Base-by-base conservation (phyloP, 2,113 vertebrate species). In the Copsychus sechellarum region DNA sequence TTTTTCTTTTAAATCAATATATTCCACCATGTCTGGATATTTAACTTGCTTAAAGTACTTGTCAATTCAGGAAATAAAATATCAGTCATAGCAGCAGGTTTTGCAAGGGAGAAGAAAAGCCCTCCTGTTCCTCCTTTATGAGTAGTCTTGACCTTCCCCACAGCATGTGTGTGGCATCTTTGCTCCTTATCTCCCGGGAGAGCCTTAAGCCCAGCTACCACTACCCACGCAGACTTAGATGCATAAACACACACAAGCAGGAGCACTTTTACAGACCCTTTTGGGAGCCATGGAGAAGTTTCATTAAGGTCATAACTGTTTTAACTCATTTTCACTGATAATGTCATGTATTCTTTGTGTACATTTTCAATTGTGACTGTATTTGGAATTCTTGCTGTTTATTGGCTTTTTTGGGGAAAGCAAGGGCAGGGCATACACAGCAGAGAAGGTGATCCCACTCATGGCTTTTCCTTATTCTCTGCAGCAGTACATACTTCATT, bases 31-130 rank as follows among this genome's bases (percentile, higher is more conserved):
- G 0, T 60, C 85, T 74, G 43, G 26, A 43, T 83, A 73, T 86
- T 92, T 74, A 85, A 33, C 61, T 94, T 74, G 26, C 14, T 53
- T 64, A 90, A 93, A 93, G 87, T 76, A 66, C 43, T 78, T 81
- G 60, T 78, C 54, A 81, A 29, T 64, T n/a, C 31, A 77, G 36
- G 28, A 93, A 95, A 90, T 80, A 83, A 93, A 92, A 81, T 71
- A 65, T 7, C 70, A 90, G 36, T 78, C 51, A 73, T 5, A 88
- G 72, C 36, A 83, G 71, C 43, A 95, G n/a, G 15, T 85, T 91
- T 88, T 88, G 56, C 56, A 77, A 70, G 11, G 20, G 25, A 79
- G 33, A 69, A 76, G 33, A 71, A 69, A 86, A 91, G 22, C 50
- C 28, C 24, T 85, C 42, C 47, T 90, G 50, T 86, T 86, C 57